Evolutionary conservation across 2,888 invertebrate species (phyloP).

Genomic region (Eupsilia transversa): DNA sequence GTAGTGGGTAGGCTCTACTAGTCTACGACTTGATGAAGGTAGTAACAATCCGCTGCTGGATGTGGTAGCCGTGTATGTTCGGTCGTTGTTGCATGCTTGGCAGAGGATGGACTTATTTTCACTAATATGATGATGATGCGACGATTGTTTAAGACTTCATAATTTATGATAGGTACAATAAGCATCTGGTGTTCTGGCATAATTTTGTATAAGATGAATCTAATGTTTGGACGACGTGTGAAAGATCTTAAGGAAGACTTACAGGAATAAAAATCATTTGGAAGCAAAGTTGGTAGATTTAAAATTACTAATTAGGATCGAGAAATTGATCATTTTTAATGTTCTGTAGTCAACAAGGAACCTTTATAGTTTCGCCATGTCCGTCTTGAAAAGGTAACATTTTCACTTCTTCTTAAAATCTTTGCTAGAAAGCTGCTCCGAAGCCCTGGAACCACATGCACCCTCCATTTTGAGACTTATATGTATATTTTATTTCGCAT

Average conservation of each 20-base stretch:
- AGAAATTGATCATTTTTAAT: not conserved
- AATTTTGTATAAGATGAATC: not conserved
- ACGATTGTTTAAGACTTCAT: not conserved
- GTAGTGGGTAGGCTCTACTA: not conserved
- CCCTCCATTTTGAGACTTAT: too few relatives aligned
- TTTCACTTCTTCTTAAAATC: too few relatives aligned
- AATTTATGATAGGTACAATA: not conserved
- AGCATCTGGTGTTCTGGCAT: not conserved
- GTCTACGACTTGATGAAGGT: not conserved
- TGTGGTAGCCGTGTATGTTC: not conserved
- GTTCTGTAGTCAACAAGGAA: too few relatives aligned
- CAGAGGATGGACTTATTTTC: not conserved
- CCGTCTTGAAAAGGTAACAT: too few relatives aligned
- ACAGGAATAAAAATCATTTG: not conserved
- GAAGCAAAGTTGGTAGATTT: not conserved
- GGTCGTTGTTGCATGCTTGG: too few relatives aligned
- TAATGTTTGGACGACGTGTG: not conserved
- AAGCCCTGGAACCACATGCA: too few relatives aligned
- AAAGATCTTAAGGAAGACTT: not conserved
- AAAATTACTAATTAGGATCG: not conserved
- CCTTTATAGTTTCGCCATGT: too few relatives aligned
- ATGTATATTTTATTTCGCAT: too few relatives aligned
- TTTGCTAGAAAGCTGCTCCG: too few relatives aligned
- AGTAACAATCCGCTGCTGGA: not conserved
- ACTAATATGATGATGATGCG: too few relatives aligned